Conservation (phyloP, 2,888 invertebrate genomes). For the Podotricha telesiphe region DNA sequence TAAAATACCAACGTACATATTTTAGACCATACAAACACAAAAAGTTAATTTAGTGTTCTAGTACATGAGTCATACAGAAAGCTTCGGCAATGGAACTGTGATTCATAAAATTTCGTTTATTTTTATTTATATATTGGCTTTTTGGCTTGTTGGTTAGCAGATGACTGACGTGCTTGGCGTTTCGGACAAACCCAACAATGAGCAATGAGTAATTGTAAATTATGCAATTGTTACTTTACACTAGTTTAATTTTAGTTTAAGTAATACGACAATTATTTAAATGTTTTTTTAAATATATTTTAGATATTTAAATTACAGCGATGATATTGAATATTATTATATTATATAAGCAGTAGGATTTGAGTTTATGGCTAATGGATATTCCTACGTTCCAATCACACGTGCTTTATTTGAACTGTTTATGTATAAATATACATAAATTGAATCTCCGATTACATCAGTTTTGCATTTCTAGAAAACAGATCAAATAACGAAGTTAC, state of each 20-base stretch:
- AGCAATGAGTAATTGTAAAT: background rate
- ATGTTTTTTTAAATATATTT: background rate
- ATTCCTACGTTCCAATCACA: no score
- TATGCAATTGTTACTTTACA: background rate
- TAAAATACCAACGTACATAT: no score
- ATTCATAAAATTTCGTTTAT: constrained; percentile 4
- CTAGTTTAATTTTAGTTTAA: background rate
- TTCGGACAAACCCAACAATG: constrained; percentile 1
- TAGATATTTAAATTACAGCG: background rate
- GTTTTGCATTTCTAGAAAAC: no score
- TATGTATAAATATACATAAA: no score
- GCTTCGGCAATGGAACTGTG: background rate
- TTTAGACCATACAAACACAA: no score
- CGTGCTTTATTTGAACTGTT: no score
- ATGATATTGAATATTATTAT: background rate
- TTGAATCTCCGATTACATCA: no score
- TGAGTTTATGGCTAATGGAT: no score
- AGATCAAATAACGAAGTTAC: no score
- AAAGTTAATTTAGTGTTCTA: constrained; percentile 11
- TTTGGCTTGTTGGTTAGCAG: no score
- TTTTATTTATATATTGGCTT: background rate
- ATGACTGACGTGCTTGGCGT: background rate
- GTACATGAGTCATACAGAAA: constrained; percentile 7
- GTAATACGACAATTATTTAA: background rate
- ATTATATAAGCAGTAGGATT: no score